phyloP scores from a whole-genome alignment of 2,797 vertebrate genomes.

The Coccyzus lansbergi region DNA sequence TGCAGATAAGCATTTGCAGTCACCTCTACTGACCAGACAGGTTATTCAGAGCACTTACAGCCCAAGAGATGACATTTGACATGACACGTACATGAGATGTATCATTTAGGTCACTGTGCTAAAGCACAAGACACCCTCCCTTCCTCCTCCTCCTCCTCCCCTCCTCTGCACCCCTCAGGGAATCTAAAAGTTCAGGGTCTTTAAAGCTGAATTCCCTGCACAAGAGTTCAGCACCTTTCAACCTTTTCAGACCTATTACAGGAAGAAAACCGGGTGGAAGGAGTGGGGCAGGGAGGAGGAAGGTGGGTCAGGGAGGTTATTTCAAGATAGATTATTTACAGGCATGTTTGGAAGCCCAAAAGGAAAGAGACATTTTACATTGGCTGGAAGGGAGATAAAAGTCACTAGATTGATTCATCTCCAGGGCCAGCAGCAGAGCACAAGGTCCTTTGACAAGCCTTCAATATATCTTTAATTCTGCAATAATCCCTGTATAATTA shows the following conservation, averaged over 20 bases:
- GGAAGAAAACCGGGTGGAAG: constrained; percentile 26
- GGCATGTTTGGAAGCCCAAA: background rate
- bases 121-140: background rate
- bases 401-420: background rate
- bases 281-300: background rate
- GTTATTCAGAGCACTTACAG: constrained; percentile 48
- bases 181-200: constrained; percentile 58
- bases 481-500: background rate
- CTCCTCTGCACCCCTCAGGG: constrained; percentile 18
- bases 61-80: constrained; percentile 62
- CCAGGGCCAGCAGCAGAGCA: background rate
- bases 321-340: constrained; percentile 4
- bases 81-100: constrained; percentile 63
- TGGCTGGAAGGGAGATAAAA: background rate
- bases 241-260: constrained; percentile 72
- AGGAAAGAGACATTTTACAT: background rate
- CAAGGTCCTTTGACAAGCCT: background rate
- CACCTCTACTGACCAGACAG: constrained; percentile 56
- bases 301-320: background rate
- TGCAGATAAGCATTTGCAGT: constrained; percentile 38
- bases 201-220: constrained; percentile 55
- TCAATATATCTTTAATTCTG: background rate
- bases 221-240: constrained; percentile 79
- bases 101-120: constrained; percentile 65
- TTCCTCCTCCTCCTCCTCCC: constrained; percentile 20